Evolutionary conservation across 2,113 vertebrate species (phyloP).

Genomic region (Asarcornis scutulata): DNA sequence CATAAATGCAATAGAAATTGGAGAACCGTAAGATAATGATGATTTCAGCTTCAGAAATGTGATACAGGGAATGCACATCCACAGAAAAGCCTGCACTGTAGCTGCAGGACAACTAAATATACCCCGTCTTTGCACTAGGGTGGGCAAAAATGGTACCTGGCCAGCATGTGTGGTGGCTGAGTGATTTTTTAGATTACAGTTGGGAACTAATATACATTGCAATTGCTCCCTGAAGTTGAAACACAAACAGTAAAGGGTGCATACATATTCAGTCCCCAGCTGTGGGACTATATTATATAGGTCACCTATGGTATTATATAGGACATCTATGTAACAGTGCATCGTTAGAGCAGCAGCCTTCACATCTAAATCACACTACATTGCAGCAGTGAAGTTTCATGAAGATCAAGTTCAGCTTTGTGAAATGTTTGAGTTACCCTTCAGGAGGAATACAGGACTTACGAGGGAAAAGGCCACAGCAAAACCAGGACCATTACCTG

Average conservation of each 20-base stretch:
- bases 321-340: not conserved
- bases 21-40: not conserved
- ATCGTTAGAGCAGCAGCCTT: not conserved
- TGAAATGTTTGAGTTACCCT: not conserved
- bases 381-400: not conserved
- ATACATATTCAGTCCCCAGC: not conserved
- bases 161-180: not conserved
- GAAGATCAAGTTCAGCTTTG: not conserved
- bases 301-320: not conserved
- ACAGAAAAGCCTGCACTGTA: not conserved
- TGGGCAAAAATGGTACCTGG: not conserved
- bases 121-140: not conserved
- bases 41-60: not conserved
- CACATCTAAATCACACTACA: not conserved
- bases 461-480: not conserved
- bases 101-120: not conserved
- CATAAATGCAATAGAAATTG: not conserved
- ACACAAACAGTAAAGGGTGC: not conserved
- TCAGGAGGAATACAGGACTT: not conserved
- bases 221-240: not conserved
- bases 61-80: not conserved
- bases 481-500: not conserved
- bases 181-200: not conserved
- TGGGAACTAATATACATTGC: fast-evolving
- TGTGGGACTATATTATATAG: not conserved